phyloP scores from a whole-genome alignment of 2,888 invertebrate species.

The Zygogramma bicolorata region DNA sequence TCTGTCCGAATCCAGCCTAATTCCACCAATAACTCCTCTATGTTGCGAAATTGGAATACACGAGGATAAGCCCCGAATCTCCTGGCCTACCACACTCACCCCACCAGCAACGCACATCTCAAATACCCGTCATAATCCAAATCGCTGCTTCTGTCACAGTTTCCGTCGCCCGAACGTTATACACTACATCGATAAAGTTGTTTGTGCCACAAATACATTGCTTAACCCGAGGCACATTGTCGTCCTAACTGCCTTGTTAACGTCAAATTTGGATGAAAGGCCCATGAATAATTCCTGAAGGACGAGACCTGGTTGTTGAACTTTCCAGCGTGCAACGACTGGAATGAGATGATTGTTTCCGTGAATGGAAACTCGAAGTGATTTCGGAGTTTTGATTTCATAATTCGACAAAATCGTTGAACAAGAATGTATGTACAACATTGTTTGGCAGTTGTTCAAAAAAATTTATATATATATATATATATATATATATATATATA shows the following conservation, averaged over 20 bases:
- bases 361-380: too few species aligned
- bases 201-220: constrained; percentile 23
- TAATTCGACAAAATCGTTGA: too few species aligned
- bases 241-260: constrained; percentile 1
- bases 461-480: too few species aligned
- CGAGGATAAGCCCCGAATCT: too few species aligned
- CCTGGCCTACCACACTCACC: too few species aligned
- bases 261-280: not conserved
- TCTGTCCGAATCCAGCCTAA: too few species aligned
- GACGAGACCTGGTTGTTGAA: not conserved
- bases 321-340: not conserved
- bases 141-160: constrained; percentile 34
- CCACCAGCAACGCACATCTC: constrained; percentile 30
- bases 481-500: too few species aligned
- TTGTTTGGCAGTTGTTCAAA: too few species aligned
- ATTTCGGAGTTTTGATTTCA: too few species aligned
- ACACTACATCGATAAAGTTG: constrained; percentile 22
- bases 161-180: not conserved
- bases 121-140: constrained; percentile 40
- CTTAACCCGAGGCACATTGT: constrained; percentile 20
- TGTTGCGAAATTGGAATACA: too few species aligned
- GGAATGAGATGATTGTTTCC: not conserved
- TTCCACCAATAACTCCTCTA: too few species aligned
- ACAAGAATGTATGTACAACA: too few species aligned
- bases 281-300: not conserved